phyloP scores from a whole-genome alignment of 2,113 vertebrate species.

The Lepisosteus oculatus region DNA sequence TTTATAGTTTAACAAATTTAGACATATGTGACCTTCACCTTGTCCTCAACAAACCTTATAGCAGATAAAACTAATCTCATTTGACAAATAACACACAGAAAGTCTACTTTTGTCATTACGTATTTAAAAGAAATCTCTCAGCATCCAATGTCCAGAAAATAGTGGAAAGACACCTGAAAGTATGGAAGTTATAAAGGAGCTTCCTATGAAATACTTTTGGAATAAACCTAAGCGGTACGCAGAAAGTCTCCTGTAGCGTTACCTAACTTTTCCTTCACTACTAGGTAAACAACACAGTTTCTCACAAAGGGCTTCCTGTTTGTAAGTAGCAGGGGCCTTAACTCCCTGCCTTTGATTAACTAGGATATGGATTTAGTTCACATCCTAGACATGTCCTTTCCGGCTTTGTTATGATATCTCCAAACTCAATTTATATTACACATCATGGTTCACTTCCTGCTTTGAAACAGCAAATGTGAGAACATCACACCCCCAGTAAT shows the following conservation, averaged over 20 bases:
- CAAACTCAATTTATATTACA: constrained; percentile 16
- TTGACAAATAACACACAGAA: too few species aligned
- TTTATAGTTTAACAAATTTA: too few species aligned
- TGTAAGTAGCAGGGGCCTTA: constrained; percentile 20
- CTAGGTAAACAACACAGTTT: constrained; percentile 9
- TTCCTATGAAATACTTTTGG: not conserved
- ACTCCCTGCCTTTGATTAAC: not conserved
- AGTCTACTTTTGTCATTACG: too few species aligned
- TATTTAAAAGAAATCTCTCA: too few species aligned
- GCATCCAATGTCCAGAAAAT: not conserved
- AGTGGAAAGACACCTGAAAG: too few species aligned
- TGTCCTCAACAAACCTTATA: too few species aligned
- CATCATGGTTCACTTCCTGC: not conserved
- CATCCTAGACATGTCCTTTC: constrained; percentile 24
- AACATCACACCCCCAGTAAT: not conserved
- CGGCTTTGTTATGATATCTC: constrained; percentile 13
- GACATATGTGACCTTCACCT: too few species aligned
- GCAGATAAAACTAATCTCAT: too few species aligned
- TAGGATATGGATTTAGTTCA: constrained; percentile 5
- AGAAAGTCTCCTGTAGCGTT: not conserved
- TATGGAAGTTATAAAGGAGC: not conserved
- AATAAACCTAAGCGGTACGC: not conserved
- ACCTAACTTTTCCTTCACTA: not conserved
- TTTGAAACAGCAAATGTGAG: not conserved
- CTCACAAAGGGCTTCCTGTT: constrained; percentile 27